Evolutionary conservation across 2,113 vertebrate species (phyloP), one percentile per base, ranked within the genome.

Genomic region (Poecile atricapillus): DNA sequence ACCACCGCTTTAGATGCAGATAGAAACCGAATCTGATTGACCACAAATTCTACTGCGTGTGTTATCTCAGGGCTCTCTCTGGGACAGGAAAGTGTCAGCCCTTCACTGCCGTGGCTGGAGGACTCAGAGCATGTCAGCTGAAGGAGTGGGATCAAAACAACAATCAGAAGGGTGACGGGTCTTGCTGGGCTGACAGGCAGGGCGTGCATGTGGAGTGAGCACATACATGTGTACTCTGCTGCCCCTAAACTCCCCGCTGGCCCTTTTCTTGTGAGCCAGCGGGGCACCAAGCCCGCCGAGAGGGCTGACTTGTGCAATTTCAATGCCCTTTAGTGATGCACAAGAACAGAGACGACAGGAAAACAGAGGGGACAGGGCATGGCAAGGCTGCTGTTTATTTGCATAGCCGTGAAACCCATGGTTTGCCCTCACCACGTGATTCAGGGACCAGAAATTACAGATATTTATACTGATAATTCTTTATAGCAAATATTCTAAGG

Each of bases 171-270:
- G 88, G 85, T 92, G 90, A 92, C 11, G 2, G 83, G 82, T 96
- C 93, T 96, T 88, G 90, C 93, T 95, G 90, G 76, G 96, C 75
- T 95, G 93, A 96, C 95, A 96, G 95, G 90, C 94, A 96, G 93
- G 88, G 64, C 35, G 0, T 80, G 90, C 87, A 79, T 95, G 94
- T 71, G 89, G 81, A 96, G 89, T 8, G 89, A 95, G 75, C 95
- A 94, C 89, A 95, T 94, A 94, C 90, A 90, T 96, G 93, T 88
- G 87, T 96, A 92, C 94, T 94, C 94, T 93, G 78, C 27, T 90
- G 83, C 95, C 88, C 95, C 64, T 71, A 37, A 95, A 92, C 94
- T 96, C 88, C 94, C 96, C 0, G 88, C 94, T 96, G 93, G 74
- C 96, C 90, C 85, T 50, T 95, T 97, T 97, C 93, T 94, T 96